phyloP scores from a whole-genome alignment of 2,113 vertebrate genomes.

The Scalopus aquaticus region DNA sequence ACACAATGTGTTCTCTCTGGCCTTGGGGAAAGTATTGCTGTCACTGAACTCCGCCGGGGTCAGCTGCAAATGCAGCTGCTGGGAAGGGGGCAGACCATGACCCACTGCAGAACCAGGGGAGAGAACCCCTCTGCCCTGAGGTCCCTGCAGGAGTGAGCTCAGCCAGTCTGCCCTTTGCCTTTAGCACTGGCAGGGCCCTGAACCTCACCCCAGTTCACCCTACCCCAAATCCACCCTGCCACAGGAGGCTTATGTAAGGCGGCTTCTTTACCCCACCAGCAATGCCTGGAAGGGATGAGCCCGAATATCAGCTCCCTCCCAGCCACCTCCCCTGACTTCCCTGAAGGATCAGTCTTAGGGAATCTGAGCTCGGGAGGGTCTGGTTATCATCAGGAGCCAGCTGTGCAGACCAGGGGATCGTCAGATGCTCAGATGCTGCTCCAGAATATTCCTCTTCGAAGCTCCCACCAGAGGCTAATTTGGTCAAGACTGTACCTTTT shows the following conservation, averaged over 20 bases:
- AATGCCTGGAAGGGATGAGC: constrained; percentile 41
- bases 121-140: background rate
- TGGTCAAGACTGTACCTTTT: constrained; percentile 33
- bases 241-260: background rate
- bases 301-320: background rate
- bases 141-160: background rate
- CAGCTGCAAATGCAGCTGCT: background rate
- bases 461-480: background rate
- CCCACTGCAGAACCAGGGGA: background rate
- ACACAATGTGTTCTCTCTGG: background rate
- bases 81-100: background rate
- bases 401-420: constrained; percentile 9
- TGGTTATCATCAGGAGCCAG: constrained; percentile 28
- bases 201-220: background rate
- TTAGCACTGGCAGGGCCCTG: background rate
- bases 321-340: background rate
- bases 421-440: constrained; percentile 52
- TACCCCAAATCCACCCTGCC: background rate
- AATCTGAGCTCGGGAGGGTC: constrained; percentile 13
- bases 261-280: background rate
- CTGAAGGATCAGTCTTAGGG: background rate
- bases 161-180: background rate
- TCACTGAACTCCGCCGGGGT: background rate
- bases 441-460: constrained; percentile 62
- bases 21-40: background rate